Evolutionary conservation across 2,888 invertebrate genomes (phyloP).

Genomic region (Melipona beecheii): DNA sequence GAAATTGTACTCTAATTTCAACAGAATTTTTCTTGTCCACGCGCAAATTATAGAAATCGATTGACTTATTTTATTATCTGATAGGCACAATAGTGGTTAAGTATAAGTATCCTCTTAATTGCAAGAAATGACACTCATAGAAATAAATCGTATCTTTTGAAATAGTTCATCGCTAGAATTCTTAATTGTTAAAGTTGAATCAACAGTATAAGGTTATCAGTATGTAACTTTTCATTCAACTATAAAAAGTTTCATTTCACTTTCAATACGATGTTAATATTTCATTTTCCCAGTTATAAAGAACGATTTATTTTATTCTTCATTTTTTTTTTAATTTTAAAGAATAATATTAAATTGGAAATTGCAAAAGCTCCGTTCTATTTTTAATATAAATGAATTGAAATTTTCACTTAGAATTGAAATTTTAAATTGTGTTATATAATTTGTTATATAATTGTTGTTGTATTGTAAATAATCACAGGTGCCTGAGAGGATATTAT

Average conservation of each 20-base stretch:
- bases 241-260: background rate
- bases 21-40: constrained; percentile 36
- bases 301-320: background rate
- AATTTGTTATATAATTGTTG: constrained; percentile 47
- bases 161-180: background rate
- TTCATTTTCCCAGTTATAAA: background rate
- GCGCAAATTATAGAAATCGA: constrained; percentile 44
- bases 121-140: background rate
- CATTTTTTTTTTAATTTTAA: background rate
- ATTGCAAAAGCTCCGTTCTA: background rate
- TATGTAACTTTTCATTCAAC: background rate
- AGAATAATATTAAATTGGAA: background rate
- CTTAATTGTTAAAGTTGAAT: background rate
- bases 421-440: constrained; percentile 6
- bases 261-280: background rate
- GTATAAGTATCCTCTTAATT: constrained; percentile 49
- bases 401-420: background rate
- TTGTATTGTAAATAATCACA: constrained; percentile 83
- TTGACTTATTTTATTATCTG: constrained; percentile 30
- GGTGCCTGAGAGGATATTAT: constrained; percentile 81
- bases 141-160: background rate
- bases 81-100: constrained; percentile 47
- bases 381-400: background rate
- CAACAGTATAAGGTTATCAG: background rate
- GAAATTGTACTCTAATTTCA: background rate